These are phyloP conservation scores for Busseola fusca DNA, from an alignment of 2,888 invertebrate genomes.

Conservation along the genomic window DNA sequence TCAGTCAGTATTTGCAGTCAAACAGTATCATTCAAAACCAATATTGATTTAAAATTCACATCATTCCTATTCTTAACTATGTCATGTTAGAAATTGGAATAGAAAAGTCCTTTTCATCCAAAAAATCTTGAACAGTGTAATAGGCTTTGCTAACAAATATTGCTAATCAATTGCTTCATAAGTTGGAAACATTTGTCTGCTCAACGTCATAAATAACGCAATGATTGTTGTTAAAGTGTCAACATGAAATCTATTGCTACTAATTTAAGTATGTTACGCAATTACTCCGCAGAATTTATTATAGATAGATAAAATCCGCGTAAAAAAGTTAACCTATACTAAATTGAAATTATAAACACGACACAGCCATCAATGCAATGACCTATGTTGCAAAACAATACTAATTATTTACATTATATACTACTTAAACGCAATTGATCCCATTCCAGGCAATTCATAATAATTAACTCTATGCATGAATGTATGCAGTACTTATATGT, in stretches of 20 bases:
- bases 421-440: conserved; percentile 88
- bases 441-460: conserved; percentile 86
- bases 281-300: neutral
- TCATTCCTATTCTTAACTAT: too few species aligned
- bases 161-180: neutral
- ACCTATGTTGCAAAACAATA: conserved; percentile 65
- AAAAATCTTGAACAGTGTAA: too few species aligned
- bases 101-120: too few species aligned
- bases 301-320: conserved; percentile 21
- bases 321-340: conserved; percentile 46
- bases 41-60: too few species aligned
- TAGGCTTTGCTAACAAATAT: too few species aligned
- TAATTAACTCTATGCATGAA: conserved; percentile 66
- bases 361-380: conserved; percentile 59
- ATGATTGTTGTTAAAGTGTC: neutral
- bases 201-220: neutral
- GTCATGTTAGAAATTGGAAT: too few species aligned
- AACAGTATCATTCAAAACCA: too few species aligned
- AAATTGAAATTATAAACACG: conserved; percentile 46
- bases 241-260: neutral
- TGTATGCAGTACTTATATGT: conserved; percentile 57
- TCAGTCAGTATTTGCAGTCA: too few species aligned
- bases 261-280: neutral
- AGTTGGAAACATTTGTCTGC: neutral
- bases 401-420: conserved; percentile 66